Percentiles rank a stretch among this genome's conserved stretches.
Evolutionary conservation across 2,888 invertebrate genomes (phyloP).

Genomic region (Hypercompe scribonia): DNA sequence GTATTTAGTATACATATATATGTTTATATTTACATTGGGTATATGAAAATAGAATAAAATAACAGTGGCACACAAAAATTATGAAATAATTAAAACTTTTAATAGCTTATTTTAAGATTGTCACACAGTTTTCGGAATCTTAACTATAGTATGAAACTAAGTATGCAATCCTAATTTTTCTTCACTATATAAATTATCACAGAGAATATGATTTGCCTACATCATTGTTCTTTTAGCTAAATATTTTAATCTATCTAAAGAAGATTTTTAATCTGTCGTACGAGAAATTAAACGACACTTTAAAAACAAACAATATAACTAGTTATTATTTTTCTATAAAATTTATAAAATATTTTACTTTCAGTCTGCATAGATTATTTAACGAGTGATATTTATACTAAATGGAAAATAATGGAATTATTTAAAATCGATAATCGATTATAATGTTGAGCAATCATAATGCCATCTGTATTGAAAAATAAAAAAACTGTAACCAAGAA

Average conservation of each 20-base stretch:
- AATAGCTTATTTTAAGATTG: constrained; percentile 31
- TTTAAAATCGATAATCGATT: constrained; percentile 39
- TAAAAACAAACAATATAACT: constrained; percentile 26
- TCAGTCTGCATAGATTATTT: constrained; percentile 57
- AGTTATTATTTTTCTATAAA: constrained; percentile 44
- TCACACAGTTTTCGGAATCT: constrained; percentile 40
- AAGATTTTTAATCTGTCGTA: constrained; percentile 27
- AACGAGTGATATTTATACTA: constrained; percentile 43
- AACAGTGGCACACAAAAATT: constrained; percentile 49
- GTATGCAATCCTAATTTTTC: constrained; percentile 54
- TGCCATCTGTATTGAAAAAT: constrained; percentile 31
- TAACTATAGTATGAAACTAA: constrained; percentile 47
- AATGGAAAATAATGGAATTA: constrained; percentile 52
- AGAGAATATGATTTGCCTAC: constrained; percentile 66
- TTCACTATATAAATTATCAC: constrained; percentile 69
- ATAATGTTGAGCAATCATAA: constrained; percentile 45
- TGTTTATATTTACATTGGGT: constrained; percentile 45
- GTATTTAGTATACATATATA: constrained; percentile 25
- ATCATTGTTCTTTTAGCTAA: constrained; percentile 50
- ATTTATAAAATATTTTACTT: constrained; percentile 57
- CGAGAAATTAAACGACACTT: constrained; percentile 36
- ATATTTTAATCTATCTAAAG: constrained; percentile 51
- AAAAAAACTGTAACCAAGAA: constrained; percentile 26
- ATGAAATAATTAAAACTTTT: constrained; percentile 32
- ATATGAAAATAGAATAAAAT: constrained; percentile 29